Evolutionary conservation across 2,888 invertebrate species (phyloP), one percentile per base, ranked within the genome.

Genomic region (Melikaiella ostensackeni): DNA sequence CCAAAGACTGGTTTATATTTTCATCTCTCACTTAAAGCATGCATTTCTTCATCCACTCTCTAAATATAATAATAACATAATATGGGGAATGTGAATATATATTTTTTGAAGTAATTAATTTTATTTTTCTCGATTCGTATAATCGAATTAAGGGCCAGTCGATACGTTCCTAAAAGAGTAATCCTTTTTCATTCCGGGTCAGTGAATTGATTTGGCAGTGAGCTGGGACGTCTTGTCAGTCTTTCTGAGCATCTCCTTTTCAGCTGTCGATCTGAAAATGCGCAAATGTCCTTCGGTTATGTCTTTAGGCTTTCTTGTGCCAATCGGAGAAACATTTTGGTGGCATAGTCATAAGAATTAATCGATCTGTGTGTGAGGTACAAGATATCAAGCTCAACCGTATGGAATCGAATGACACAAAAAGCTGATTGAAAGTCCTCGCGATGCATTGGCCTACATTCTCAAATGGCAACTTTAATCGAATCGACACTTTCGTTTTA

Each of bases 401-500:
- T 11, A 70, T 21, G 2, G 24, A 42, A 64, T 24, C 11, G 24
- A 42, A 42, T 64, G 35, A 3, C 16, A 50, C 4, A 70, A 70
- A 70, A 70, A 70, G 11, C 70, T 50, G 30, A 70, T 70, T 70
- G 50, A 70, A 70, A 70, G 70, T 70, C 70, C 70, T 19, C 19
- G 30, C 27, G 46, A 46, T 70, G 33, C 30, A 42, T 19, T 66
- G 70, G 11, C 70, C 70, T 70, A 70, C 50, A 70, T 70, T 70
- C 33, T 50, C n/a, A 70, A 70, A 70, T 70, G 70, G 50, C 50
- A 70, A 50, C 19, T 70, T 70, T 50, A 70, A 70, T 70, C 70
- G 70, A 70, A 70, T 70, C 70, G 75, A 64, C 74, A 80, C 78
- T 80, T 78, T 74, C 57, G 64, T 77, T 75, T 75, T 77, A 77